A percentile compares a stretch with the other conserved stretches of the same genome.
phyloP scores from a whole-genome alignment of 2,113 vertebrate species.

The Falco punctatus region DNA sequence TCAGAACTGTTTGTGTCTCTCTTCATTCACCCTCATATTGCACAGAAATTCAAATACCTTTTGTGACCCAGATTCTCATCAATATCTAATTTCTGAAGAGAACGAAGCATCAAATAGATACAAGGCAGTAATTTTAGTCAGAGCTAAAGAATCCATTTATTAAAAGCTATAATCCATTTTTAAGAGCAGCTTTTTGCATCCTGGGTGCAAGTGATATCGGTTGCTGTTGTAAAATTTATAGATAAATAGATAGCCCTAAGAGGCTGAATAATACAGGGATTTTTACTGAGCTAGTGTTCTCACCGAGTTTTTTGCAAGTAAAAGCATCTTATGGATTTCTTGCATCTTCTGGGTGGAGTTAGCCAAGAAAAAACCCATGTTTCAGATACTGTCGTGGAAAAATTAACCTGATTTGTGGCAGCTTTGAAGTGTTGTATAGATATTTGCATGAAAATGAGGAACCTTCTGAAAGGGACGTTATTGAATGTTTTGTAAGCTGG shows the following conservation, averaged over 20 bases:
- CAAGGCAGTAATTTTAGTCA: neutral
- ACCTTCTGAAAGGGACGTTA: neutral
- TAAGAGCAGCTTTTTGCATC: neutral
- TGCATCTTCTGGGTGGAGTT: neutral
- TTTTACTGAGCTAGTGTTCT: neutral
- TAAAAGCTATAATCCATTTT: neutral
- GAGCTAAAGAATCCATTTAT: slow-evolving; percentile 20
- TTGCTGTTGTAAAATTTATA: neutral
- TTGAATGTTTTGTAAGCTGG: neutral
- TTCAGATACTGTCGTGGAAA: neutral
- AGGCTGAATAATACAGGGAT: neutral
- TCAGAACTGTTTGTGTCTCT: neutral
- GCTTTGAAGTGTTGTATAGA: neutral
- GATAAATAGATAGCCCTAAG: neutral
- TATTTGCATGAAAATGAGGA: neutral
- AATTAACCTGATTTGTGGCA: neutral
- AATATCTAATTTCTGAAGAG: neutral
- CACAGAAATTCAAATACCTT: neutral
- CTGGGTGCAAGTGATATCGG: neutral
- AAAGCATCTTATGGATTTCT: neutral
- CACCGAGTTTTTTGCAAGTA: neutral
- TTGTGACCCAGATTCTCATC: slow-evolving; percentile 20
- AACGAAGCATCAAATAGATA: slow-evolving; percentile 24
- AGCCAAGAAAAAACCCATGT: neutral
- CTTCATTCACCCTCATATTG: neutral